Conservation (phyloP, 2,888 invertebrate species). For the Latrodectus hesperus region DNA sequence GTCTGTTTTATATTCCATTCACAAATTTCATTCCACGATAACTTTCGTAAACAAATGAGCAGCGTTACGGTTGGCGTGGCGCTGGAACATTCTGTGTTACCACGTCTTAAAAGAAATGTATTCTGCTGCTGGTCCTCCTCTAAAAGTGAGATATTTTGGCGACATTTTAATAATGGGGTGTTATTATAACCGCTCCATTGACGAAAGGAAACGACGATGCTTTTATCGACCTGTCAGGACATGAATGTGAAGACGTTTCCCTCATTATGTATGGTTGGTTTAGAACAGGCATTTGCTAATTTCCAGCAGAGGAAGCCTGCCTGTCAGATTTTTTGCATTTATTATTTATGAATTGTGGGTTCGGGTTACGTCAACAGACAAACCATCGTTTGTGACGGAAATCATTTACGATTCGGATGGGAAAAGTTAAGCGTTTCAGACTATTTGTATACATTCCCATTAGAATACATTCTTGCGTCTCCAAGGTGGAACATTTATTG, state of each 20-base stretch:
- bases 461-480: too few species aligned
- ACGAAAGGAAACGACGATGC: background rate
- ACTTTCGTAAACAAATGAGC: constrained; percentile 5
- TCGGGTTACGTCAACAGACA: too few species aligned
- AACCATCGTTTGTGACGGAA: too few species aligned
- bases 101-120: background rate
- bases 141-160: constrained; percentile 1
- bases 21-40: background rate
- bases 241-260: background rate
- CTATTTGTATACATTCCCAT: too few species aligned
- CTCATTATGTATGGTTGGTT: background rate
- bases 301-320: background rate
- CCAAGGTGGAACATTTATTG: too few species aligned
- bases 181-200: constrained; percentile 3
- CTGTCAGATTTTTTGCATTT: background rate
- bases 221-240: background rate
- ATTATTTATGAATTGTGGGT: too few species aligned
- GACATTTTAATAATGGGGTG: background rate
- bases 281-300: background rate
- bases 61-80: background rate
- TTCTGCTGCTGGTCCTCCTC: background rate
- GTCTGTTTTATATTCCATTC: background rate
- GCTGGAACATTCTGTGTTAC: background rate
- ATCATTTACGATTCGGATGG: too few species aligned
- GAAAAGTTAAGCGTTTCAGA: too few species aligned